Base-by-base conservation (phyloP, 2,888 invertebrate species). In the Corbicula japonica region DNA sequence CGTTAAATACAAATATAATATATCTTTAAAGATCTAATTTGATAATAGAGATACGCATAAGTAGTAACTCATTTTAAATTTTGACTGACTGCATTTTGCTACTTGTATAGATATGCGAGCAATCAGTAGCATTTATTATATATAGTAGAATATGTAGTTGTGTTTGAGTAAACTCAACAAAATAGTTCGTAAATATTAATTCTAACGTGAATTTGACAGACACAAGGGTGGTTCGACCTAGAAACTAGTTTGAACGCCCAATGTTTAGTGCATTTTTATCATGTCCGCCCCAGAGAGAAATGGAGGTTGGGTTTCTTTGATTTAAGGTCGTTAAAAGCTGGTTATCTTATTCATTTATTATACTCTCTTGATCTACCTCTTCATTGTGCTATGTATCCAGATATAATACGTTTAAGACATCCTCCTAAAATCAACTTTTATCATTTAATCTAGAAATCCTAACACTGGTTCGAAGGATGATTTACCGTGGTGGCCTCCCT, bases 1-100 rank as follows among this genome's bases (percentile, higher is more conserved):
- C 96, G 96, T 86, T 28, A 21, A 28, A 34, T 60, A 21, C 10
- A 12, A 12, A 48, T 46, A 18, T 12, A 30, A 1, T 44, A 34
- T 46, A 1, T 41, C 32, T n/a, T 26, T 0, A 10, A 28, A 5
- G 5, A 5, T 58, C 26, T 21, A 3, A 32, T 15, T 15, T 34
- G 34, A 8, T 34, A 32, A 35, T 8, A 32, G 15, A 34, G 10
- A 30, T 32, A 28, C 2, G 12, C 8, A 15, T 26, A 23, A 28
- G 26, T 10, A 26, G 26, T 18, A 41, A 52, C 26, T 23, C 28
- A 26, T 26, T 3, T 23, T 26, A 3, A 28, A n/a, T n/a, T n/a
- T n/a, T n/a, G n/a, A n/a, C n/a, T n/a, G n/a, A n/a, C n/a, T n/a
- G n/a, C n/a, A n/a, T n/a, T n/a, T n/a, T n/a, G n/a, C n/a, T n/a